Evolutionary conservation across 1,140 invertebrate species (phyloP).

Genomic region (Caenorhabditis briggsae): DNA sequence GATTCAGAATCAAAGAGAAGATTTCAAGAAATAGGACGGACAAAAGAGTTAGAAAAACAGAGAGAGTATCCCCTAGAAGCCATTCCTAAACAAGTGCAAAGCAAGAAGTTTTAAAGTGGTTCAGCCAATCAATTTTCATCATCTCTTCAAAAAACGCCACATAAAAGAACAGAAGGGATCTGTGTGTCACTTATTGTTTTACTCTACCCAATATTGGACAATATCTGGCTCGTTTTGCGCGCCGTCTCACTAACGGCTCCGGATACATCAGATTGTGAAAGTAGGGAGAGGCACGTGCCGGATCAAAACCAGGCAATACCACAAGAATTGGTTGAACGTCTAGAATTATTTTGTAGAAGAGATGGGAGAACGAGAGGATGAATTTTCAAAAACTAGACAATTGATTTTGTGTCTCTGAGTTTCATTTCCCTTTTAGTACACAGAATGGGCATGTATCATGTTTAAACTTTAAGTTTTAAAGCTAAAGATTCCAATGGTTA

Average conservation of each 20-base stretch:
- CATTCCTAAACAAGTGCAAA: conserved; percentile 29
- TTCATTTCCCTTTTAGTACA: not conserved
- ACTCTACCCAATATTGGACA: conserved; percentile 64
- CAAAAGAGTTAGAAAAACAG: conserved; percentile 9
- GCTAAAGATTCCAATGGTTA: no score
- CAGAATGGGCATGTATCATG: no score
- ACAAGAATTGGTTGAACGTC: conserved; percentile 61
- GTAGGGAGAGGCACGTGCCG: conserved; percentile 50
- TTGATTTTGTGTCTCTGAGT: conserved; percentile 23
- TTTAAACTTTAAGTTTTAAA: no score
- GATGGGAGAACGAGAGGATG: not conserved
- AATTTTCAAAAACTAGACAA: not conserved
- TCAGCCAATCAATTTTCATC: not conserved
- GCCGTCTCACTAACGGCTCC: conserved; percentile 60
- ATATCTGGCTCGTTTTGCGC: conserved; percentile 56
- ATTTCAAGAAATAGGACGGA: conserved; percentile 26
- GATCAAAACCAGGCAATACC: conserved; percentile 60
- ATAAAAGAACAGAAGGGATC: conserved; percentile 1
- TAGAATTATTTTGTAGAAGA: not conserved
- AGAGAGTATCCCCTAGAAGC: not conserved
- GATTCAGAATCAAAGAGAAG: not conserved
- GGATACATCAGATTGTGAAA: conserved; percentile 61
- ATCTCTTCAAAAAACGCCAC: conserved; percentile 10
- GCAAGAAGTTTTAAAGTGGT: not conserved
- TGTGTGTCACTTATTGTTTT: not conserved